Conservation (phyloP, 2,888 invertebrate genomes). For the Amorpha juglandis region DNA sequence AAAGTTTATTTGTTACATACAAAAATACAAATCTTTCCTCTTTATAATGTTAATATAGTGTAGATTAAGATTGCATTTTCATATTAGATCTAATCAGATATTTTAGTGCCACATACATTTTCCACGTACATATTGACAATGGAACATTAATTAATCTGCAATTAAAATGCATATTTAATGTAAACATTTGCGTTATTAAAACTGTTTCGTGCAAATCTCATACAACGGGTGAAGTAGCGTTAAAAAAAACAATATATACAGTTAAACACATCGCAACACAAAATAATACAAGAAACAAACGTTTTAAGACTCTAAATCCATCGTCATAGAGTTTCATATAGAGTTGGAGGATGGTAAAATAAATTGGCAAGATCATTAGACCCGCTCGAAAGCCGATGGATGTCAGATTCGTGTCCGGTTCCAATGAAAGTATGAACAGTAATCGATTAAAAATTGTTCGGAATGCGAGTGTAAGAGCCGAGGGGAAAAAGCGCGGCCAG, state of each 20-base stretch:
- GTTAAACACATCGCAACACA: neutral
- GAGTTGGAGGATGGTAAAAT: conserved; percentile 3
- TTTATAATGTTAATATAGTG: no score
- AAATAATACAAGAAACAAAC: neutral
- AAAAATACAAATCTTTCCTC: no score
- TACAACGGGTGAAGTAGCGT: neutral
- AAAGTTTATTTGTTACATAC: no score
- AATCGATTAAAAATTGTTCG: conserved; percentile 24
- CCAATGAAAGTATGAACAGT: conserved; percentile 36
- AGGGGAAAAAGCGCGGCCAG: neutral
- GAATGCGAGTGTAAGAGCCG: conserved; percentile 13
- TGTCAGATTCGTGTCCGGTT: conserved; percentile 44
- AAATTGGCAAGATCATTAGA: conserved; percentile 37
- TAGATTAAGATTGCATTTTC: no score
- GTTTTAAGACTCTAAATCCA: neutral
- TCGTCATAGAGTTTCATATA: conserved; percentile 4
- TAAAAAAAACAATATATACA: neutral
- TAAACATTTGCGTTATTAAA: conserved; percentile 10
- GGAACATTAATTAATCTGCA: neutral
- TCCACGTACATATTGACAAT: neutral
- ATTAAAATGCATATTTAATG: no score
- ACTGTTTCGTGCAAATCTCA: conserved; percentile 15
- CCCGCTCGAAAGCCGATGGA: conserved; percentile 39
- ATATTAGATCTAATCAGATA: neutral
- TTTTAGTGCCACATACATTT: neutral